Evolutionary conservation across 2,888 invertebrate species (phyloP), one percentile per base, ranked within the genome.

Genomic region (Aspidiotus destructor): DNA sequence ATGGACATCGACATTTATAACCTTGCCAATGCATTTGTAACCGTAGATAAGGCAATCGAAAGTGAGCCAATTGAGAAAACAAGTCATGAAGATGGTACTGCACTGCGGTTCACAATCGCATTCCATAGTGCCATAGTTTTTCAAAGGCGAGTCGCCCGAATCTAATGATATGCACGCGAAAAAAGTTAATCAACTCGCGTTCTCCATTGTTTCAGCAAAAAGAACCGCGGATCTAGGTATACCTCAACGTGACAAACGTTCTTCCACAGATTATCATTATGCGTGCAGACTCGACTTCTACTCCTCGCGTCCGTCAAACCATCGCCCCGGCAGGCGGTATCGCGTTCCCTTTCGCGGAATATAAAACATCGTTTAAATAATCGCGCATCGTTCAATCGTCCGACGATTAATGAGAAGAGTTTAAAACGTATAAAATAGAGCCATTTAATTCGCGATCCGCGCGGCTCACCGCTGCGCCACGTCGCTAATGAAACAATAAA

Each of bases 51-150:
- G 48, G 48, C 48, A 11, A 48, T 48, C 48, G 48, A 48, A 48
- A 48, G 48, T 48, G n/a, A 48, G 48, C n/a, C 48, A 48, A 48
- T 48, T 48, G 48, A 13, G 48, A 48, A 48, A 48, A 48, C 48
- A 48, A 48, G 48, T 48, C 48, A 48, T 48, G 48, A 11, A n/a
- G 48, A 48, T 48, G 48, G n/a, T 48, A 48, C 48, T 48, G 48
- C n/a, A 13, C 48, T n/a, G 6, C 10, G 11, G 48, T 11, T 48
- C 11, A 48, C 48, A n/a, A n/a, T 48, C 48, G 48, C n/a, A 48
- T 48, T n/a, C 11, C 11, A 48, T 48, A 11, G 48, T 48, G 48
- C 48, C 11, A 28, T 48, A 13, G 11, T n/a, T 48, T 11, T n/a
- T n/a, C 48, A n/a, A 48, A 13, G 48, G 48, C 10, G 48, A 48